These are phyloP conservation scores for Dromococcyx pavoninus DNA, from an alignment of 2,797 vertebrate species.

Conservation along the genomic window DNA sequence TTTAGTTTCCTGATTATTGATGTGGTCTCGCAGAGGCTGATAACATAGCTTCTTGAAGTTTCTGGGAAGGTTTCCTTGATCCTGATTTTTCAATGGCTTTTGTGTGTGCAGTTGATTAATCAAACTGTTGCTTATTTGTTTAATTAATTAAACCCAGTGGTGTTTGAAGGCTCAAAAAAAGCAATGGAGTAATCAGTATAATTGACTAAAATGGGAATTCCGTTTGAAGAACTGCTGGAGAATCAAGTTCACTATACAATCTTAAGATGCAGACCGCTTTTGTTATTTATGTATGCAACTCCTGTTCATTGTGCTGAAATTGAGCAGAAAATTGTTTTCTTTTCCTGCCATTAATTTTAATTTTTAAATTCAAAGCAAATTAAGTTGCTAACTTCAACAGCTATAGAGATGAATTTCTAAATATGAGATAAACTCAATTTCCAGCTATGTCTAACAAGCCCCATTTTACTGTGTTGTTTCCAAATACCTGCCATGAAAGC, in stretches of 20 bases:
- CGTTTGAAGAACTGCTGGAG: background rate
- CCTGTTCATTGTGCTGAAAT: conserved; percentile 42
- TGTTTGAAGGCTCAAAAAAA: conserved; percentile 32
- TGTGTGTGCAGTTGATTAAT: conserved; percentile 21
- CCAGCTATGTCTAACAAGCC: background rate
- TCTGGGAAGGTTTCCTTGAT: background rate
- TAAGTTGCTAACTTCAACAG: conserved; percentile 16
- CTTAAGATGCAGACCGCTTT: background rate
- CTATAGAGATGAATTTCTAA: background rate
- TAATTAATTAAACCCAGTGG: conserved; percentile 39
- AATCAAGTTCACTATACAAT: background rate
- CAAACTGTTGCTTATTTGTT: conserved; percentile 27
- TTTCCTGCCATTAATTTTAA: conserved; percentile 41
- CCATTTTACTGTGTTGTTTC: background rate
- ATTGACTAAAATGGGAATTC: conserved; percentile 60
- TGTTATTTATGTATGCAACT: conserved; percentile 5
- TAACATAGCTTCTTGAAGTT: background rate
- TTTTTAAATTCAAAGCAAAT: conserved; percentile 49
- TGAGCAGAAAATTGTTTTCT: conserved; percentile 45
- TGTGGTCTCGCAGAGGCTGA: background rate
- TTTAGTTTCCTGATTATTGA: background rate
- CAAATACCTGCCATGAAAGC: conserved; percentile 12
- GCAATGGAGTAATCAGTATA: conserved; percentile 13
- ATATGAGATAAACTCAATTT: background rate
- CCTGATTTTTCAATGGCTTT: background rate